These are phyloP conservation scores for Nomada fucata DNA, from an alignment of 2,888 invertebrate species.

Conservation along the genomic window DNA sequence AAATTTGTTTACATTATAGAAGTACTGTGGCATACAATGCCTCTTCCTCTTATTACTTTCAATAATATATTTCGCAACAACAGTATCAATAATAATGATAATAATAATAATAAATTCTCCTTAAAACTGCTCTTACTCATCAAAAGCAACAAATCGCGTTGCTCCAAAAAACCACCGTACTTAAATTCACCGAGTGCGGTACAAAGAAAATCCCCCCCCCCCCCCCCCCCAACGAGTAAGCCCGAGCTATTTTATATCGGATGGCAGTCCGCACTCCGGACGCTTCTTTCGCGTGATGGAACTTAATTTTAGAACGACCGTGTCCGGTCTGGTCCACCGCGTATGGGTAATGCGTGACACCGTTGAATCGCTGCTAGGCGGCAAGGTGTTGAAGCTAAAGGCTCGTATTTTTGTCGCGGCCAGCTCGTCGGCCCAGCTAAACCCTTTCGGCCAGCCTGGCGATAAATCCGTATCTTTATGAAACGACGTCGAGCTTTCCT, in stretches of 20 bases:
- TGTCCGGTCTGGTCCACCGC: conserved; percentile 44
- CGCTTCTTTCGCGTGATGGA: conserved; percentile 67
- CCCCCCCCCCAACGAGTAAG: background rate
- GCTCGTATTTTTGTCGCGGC: conserved; percentile 74
- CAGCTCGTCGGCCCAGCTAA: conserved; percentile 62
- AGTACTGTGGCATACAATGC: no score
- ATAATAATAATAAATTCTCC: no score
- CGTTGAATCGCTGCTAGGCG: conserved; percentile 64
- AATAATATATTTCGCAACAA: no score
- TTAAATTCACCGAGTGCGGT: background rate
- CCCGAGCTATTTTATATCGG: conserved; percentile 31
- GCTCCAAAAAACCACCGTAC: no score
- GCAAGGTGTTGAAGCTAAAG: conserved; percentile 78
- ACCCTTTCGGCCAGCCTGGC: conserved; percentile 66
- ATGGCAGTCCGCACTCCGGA: conserved; percentile 18
- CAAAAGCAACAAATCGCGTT: no score
- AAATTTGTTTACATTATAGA: no score
- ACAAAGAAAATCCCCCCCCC: conserved; percentile 1
- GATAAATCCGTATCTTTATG: conserved; percentile 79
- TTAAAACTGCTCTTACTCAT: no score
- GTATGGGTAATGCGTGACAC: conserved; percentile 62
- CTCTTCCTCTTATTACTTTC: no score
- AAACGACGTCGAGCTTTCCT: conserved; percentile 72
- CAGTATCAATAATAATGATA: no score
- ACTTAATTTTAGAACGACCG: conserved; percentile 73